Base-by-base conservation (phyloP, 2,888 invertebrate genomes). In the Troglohyphantes excavatus region DNA sequence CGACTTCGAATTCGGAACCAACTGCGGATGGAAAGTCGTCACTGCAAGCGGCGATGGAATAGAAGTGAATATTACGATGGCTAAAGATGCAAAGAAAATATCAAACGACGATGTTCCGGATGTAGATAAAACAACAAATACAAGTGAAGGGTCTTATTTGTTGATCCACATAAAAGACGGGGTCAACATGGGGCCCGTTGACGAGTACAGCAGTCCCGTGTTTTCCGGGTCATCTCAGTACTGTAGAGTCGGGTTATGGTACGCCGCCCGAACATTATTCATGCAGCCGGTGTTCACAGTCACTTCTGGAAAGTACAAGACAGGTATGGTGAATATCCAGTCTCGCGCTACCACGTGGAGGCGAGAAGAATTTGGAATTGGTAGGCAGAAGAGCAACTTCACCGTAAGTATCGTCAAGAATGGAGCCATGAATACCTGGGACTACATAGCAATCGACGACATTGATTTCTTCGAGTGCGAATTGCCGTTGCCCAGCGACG, bases 381-480 rank as follows among this genome's bases (percentile, higher is more conserved):
- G 91, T 2, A 27, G 91, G 26, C 79, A 72, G 29, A 87, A 43
- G 21, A 23, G 59, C 19, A 79, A 79, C 21, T 91, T 91, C 63
- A 46, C 79, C 11, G 26, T 91, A 0, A 78, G 82, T 6, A 65
- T 91, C 19, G 46, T 46, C 26, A 88, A 84, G 19, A 72, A 26
- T 29, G 76, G 75, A 11, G 63, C 39, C 0, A 29, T 43, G 26
- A 21, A 46, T 2, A 29, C 21, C 29, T 61, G 29, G 3, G 85
- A 84, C 29, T 85, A 33, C 26, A 27, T 91, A 11, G 91, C 91
- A 6, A 13, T 91, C 1, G 91, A 91, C 61, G 90, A 91, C 43
- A 84, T 91, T 5, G 75, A 87, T 65, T 91, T 91, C 39, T 17
- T 79, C 2, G 61, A 90, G 26, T 91, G 91, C 29, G 90, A 90